A percentile compares a stretch with the other conserved stretches of the same genome.
These are phyloP conservation scores for Oppia nitens DNA, from an alignment of 1,140 invertebrate genomes.

Conservation along the genomic window DNA sequence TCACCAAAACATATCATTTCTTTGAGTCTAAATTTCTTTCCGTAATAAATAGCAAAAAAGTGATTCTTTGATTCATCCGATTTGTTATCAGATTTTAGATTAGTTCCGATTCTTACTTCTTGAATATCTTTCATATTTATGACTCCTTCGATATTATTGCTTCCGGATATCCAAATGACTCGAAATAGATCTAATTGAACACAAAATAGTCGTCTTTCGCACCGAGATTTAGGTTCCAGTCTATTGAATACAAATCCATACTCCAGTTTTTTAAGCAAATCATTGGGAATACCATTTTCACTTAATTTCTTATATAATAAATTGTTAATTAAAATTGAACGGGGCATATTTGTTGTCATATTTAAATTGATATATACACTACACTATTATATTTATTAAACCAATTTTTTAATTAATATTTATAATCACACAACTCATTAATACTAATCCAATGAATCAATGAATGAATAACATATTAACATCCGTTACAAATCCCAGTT, in stretches of 20 bases:
- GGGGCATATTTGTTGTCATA: not conserved
- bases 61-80: constrained; percentile 66
- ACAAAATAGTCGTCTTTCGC: constrained; percentile 60
- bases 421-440: too few relatives aligned
- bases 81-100: constrained; percentile 85
- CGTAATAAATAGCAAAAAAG: constrained; percentile 81
- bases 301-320: not conserved
- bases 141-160: constrained; percentile 19
- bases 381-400: too few relatives aligned
- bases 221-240: constrained; percentile 61
- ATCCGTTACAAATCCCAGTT: too few relatives aligned
- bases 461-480: too few relatives aligned
- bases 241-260: constrained; percentile 65
- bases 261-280: constrained; percentile 65
- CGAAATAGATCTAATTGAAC: constrained; percentile 74
- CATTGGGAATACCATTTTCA: too few relatives aligned
- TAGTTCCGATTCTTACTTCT: constrained; percentile 68
- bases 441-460: too few relatives aligned
- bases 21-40: constrained; percentile 72
- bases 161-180: constrained; percentile 41
- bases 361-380: too few relatives aligned
- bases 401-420: too few relatives aligned
- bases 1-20: constrained; percentile 69
- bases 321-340: not conserved
- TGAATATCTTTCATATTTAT: constrained; percentile 72